Base-by-base conservation (phyloP, 2,888 invertebrate species). In the Cephonodes hylas region DNA sequence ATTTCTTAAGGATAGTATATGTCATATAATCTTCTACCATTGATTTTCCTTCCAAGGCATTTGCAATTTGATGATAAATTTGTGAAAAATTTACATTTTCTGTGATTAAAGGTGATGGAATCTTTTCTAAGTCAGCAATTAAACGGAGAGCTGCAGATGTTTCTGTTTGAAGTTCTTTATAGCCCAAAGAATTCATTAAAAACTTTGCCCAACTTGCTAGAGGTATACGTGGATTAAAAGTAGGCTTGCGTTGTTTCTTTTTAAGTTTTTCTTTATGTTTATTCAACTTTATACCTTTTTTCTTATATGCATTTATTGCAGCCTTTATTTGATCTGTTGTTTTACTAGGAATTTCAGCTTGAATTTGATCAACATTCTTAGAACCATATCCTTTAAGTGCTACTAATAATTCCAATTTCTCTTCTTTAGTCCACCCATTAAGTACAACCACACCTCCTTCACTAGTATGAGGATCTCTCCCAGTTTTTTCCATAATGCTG, bases 1-100 rank as follows among this genome's bases (percentile, higher is more conserved):
- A 87, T 66, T 83, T 85, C 64, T 82, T 79, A 3, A 91, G 62
- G 1, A 87, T 60, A 3, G 79, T 65, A 44, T 73, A 65, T 0
- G 73, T 64, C 1, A 69, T 58, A 27, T 70, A 72, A 61, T 89
- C 80, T 7, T 79, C 69, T 1, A 67, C 63, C 6, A 89, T 59
- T 8, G 80, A 61, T 74, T 89, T 89, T 0, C 91, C 92, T 67
- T 89, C 88, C 70, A 91, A 74, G 3, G 90, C 86, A 71, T 88
- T 85, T 0, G 90, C 90, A 45, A 93, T 64, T 58, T 79, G 74
- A 58, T 82, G 77, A 65, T 93, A 92, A 10, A 89, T 66, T 15
- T 76, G 75, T 61, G 72, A 79, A 42, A 93, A 87, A 68, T 92
- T 83, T 61, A 89, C 71, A 42, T 79, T 74, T 0, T 79, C 79